A percentile compares a stretch with the other conserved stretches of the same genome.
Evolutionary conservation across 2,888 invertebrate species (phyloP).

Genomic region (Bursaphelenchus okinawaensis): DNA sequence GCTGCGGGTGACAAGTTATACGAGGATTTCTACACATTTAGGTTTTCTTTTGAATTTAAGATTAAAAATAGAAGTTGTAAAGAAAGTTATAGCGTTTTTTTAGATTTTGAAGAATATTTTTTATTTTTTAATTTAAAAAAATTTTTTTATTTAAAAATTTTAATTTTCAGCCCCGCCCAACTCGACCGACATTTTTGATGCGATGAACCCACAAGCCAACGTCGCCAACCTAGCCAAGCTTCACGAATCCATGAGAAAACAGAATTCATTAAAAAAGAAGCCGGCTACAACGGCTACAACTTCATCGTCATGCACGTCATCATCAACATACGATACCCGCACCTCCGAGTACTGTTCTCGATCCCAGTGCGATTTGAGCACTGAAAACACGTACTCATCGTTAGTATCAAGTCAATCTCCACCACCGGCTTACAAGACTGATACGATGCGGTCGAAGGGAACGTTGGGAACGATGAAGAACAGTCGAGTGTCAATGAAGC

Average conservation of each 20-base stretch:
- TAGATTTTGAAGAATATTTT: too few relatives aligned
- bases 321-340: neutral
- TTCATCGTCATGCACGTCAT: neutral
- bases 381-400: neutral
- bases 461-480: neutral
- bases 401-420: neutral
- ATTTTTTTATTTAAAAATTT: too few relatives aligned
- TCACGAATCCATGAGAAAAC: neutral
- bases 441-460: neutral
- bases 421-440: neutral
- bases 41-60: too few relatives aligned
- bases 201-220: conserved; percentile 7
- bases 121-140: too few relatives aligned
- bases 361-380: neutral
- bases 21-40: too few relatives aligned
- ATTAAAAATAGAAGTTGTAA: too few relatives aligned
- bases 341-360: neutral
- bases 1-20: too few relatives aligned
- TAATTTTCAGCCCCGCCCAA: neutral
- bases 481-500: neutral
- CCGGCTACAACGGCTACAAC: neutral
- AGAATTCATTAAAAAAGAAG: neutral
- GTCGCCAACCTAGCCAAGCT: conserved; percentile 6
- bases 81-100: too few relatives aligned
- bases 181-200: conserved; percentile 9